These are phyloP conservation scores for Ophiothrix spiculata DNA, from an alignment of 35 echinoderm and acorn worm species.

Conservation along the genomic window DNA sequence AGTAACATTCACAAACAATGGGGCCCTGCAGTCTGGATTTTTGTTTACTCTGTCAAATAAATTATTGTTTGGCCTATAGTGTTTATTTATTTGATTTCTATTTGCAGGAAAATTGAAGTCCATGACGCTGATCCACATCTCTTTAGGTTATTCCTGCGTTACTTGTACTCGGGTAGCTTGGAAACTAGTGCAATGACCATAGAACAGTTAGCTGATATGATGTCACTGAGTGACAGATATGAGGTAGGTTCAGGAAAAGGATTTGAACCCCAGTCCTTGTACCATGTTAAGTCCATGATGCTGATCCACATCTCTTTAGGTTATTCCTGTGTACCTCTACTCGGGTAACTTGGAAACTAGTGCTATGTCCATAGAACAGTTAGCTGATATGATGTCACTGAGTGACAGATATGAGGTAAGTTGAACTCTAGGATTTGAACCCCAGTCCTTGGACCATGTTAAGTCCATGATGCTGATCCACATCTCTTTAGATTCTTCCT, in stretches of 20 bases:
- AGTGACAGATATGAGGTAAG: constrained; percentile 15
- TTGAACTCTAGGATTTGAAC: too few relatives aligned
- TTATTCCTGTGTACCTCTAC: not conserved
- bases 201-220: constrained; percentile 81
- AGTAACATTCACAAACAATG: too few relatives aligned
- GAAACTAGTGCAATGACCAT: constrained; percentile 47
- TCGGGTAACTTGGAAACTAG: not conserved
- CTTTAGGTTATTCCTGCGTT: constrained; percentile 64
- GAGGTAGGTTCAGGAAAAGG: constrained; percentile 24
- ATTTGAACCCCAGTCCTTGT: not conserved
- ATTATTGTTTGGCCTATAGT: too few relatives aligned
- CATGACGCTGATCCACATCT: constrained; percentile 66
- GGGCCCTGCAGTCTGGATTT: too few relatives aligned
- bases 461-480: constrained; percentile 73
- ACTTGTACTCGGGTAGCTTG: constrained; percentile 60
- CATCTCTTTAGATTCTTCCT: constrained; percentile 68
- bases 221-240: constrained; percentile 86
- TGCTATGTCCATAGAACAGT: not conserved
- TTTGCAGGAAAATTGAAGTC: constrained; percentile 77
- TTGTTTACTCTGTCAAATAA: too few relatives aligned
- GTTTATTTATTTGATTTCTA: not conserved
- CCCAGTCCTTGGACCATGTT: too few relatives aligned
- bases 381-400: not conserved
- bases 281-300: not conserved
- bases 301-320: not conserved